Evolutionary conservation across 2,888 invertebrate genomes (phyloP).

Genomic region (Tipula vernalis): DNA sequence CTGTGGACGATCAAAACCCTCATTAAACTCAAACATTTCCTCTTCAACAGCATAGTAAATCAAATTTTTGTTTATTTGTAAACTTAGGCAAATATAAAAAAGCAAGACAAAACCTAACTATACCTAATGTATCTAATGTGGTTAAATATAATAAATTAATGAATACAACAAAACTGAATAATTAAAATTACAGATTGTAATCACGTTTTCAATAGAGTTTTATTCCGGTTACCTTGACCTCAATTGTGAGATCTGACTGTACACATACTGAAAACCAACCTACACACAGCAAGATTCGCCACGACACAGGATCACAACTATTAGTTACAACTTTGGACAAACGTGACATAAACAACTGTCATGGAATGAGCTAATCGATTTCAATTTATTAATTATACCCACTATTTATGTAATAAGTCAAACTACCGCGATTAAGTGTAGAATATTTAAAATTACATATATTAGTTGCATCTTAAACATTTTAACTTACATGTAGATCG

Average conservation of each 20-base stretch:
- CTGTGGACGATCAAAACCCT: neutral
- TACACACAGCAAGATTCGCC: neutral
- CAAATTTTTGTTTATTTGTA: neutral
- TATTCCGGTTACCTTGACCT: neutral
- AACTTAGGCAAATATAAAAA: neutral
- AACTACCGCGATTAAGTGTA: neutral
- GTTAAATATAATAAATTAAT: neutral
- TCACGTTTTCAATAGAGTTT: neutral
- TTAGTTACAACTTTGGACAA: neutral
- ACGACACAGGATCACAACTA: neutral
- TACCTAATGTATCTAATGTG: neutral
- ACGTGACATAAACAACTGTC: neutral
- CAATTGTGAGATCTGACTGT: neutral
- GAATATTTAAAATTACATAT: neutral
- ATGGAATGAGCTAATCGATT: neutral
- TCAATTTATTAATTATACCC: neutral
- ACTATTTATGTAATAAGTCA: neutral
- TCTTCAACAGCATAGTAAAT: neutral
- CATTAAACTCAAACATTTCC: neutral
- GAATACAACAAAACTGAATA: neutral
- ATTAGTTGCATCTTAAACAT: neutral
- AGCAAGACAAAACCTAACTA: neutral
- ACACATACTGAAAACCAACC: neutral
- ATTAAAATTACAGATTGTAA: neutral
- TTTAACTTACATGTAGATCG: neutral